Evolutionary conservation across 2,888 invertebrate genomes (phyloP).

Genomic region (Vanessa cardui): DNA sequence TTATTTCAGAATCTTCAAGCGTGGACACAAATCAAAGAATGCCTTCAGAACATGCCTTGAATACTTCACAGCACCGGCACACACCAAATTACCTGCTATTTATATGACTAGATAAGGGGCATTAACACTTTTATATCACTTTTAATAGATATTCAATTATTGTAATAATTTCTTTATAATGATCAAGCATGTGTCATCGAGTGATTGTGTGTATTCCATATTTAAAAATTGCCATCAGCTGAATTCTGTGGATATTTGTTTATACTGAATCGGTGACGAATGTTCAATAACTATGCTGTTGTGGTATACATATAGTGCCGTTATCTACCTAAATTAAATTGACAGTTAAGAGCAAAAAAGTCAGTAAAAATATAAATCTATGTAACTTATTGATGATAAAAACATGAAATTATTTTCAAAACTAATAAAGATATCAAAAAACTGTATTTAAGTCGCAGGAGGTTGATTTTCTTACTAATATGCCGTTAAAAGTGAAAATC

Average conservation of each 20-base stretch:
- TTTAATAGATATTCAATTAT: conserved; percentile 35
- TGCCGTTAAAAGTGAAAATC: no score
- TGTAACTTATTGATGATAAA: no score
- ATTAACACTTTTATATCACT: conserved; percentile 57
- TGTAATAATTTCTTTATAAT: conserved; percentile 3
- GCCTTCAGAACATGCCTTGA: conserved; percentile 88
- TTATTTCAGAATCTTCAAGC: conserved; percentile 86
- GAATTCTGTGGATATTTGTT: background rate
- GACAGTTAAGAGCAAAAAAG: no score
- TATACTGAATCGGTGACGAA: background rate
- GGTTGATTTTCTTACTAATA: no score
- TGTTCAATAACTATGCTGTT: background rate
- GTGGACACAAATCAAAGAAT: conserved; percentile 89
- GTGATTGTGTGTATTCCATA: no score
- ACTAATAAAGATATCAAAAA: no score
- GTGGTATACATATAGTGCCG: no score
- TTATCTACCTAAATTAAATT: no score
- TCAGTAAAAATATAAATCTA: no score
- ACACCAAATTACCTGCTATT: conserved; percentile 53
- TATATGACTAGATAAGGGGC: conserved; percentile 30
- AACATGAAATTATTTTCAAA: no score
- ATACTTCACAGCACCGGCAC: conserved; percentile 24
- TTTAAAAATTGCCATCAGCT: no score
- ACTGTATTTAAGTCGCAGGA: no score
- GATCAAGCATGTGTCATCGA: background rate